Evolutionary conservation across 2,797 vertebrate genomes (phyloP).

Genomic region (Sebastiscus albofasciatus): DNA sequence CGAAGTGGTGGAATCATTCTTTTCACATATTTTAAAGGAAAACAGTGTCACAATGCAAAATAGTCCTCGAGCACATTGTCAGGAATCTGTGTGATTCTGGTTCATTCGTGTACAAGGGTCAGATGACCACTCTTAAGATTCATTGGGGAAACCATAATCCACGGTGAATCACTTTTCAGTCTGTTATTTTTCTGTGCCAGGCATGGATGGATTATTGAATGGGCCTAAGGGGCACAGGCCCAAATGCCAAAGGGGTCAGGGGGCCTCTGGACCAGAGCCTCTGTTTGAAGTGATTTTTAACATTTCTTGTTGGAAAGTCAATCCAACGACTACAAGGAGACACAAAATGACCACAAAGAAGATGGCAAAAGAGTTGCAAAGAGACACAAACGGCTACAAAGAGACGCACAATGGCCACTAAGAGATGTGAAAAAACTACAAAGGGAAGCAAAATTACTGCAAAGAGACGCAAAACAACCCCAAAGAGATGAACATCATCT

Average conservation of each 20-base stretch:
- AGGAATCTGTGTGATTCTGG: neutral
- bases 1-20: neutral
- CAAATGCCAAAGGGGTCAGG: neutral
- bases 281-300: neutral
- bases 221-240: neutral
- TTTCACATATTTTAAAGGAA: neutral
- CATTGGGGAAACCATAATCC: neutral
- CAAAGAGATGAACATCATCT: neutral
- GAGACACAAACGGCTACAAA: neutral
- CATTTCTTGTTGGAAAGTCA: neutral
- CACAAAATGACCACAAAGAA: neutral
- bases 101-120: neutral
- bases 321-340: neutral
- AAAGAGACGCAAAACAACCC: neutral
- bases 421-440: neutral
- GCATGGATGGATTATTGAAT: constrained; percentile 17
- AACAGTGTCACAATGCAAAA: neutral
- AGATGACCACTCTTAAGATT: neutral
- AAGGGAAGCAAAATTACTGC: neutral
- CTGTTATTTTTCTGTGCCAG: constrained; percentile 22
- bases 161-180: constrained; percentile 1
- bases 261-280: neutral
- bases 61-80: neutral
- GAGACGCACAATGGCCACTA: neutral
- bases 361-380: neutral